Base-by-base conservation (phyloP, 2,888 invertebrate genomes). In the Mesorhabditis belari region DNA sequence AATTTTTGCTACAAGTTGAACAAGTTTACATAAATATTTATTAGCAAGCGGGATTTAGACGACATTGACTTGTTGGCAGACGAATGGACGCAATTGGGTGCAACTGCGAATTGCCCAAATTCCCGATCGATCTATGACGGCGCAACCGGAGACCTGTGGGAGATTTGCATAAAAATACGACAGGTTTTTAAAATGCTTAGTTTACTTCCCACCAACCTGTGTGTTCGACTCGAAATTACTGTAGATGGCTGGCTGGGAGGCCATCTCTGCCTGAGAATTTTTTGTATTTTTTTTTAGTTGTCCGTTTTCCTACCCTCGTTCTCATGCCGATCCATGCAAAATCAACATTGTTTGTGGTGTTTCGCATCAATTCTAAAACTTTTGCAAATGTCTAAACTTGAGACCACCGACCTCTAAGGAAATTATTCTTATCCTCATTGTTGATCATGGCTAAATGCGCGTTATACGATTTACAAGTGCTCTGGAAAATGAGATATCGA, bases 281-380 rank as follows among this genome's bases (percentile, higher is more conserved):
- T 17, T 17, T 19, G 50, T 19, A 5, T n/a, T 50, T 17, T 19
- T 19, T 6, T 5, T 12, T 12, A 21, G 5, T 21, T 50, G 5
- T 50, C 5, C 6, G 21, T 35, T 61, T 55, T n/a, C n/a, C n/a
- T 21, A 57, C 61, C 35, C 51, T 71, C 24, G 72, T 73, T 54
- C 70, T 74, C 68, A 74, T 67, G 35, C 74, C 74, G 57, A 74
- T 73, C 74, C 74, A 74, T 9, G 64, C 69, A 49, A 64, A 67
- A 27, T 70, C 68, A 6, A 65, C 35, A 35, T 35, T 24, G 2
- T 66, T 67, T 17, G 57, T 61, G 35, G 61, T 66, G 19, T 61
- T 57, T 27, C 58, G 64, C 9, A 70, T 56, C 25, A 67, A 57
- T 23, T 57, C 69, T 69, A 52, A 49, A 55, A 12, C 25, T 19